These are phyloP conservation scores for Anoncus sp. DNA, from an alignment of 2,888 invertebrate genomes.

Conservation along the genomic window DNA sequence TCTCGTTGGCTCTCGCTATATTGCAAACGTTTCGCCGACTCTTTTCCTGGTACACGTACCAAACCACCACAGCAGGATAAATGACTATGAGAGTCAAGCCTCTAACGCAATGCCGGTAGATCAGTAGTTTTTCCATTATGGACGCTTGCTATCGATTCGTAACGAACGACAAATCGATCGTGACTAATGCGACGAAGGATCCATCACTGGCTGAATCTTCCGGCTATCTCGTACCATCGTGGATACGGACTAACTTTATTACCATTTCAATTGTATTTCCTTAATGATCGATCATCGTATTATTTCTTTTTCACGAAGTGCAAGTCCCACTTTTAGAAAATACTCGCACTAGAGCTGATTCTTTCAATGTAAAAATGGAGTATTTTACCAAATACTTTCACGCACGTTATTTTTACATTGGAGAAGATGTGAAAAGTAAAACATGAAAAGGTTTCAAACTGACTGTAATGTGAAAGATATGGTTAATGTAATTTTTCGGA, in stretches of 20 bases:
- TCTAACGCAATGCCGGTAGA: conserved; percentile 24
- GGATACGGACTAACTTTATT: conserved; percentile 6
- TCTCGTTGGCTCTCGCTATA: conserved; percentile 38
- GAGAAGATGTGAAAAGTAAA: too few relatives aligned
- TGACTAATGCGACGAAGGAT: conserved; percentile 21
- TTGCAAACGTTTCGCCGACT: conserved; percentile 57
- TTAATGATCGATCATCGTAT: background rate
- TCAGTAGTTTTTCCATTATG: conserved; percentile 31
- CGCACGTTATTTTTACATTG: too few relatives aligned
- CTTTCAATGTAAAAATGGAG: background rate
- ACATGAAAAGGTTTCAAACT: conserved; percentile 18
- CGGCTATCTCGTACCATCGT: conserved; percentile 1
- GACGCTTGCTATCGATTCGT: conserved; percentile 24
- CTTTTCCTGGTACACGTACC: conserved; percentile 62
- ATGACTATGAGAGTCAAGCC: conserved; percentile 33
- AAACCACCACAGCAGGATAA: conserved; percentile 50
- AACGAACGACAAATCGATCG: conserved; percentile 51
- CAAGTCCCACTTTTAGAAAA: background rate
- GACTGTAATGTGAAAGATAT: conserved; percentile 8
- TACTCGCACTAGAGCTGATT: background rate
- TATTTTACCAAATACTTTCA: too few relatives aligned
- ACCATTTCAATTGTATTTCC: conserved; percentile 8
- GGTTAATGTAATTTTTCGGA: background rate
- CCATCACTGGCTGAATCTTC: conserved; percentile 10
- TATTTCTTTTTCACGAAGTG: background rate